Evolutionary conservation across 2,113 vertebrate species (phyloP).

Genomic region (Barnardius zonarius): DNA sequence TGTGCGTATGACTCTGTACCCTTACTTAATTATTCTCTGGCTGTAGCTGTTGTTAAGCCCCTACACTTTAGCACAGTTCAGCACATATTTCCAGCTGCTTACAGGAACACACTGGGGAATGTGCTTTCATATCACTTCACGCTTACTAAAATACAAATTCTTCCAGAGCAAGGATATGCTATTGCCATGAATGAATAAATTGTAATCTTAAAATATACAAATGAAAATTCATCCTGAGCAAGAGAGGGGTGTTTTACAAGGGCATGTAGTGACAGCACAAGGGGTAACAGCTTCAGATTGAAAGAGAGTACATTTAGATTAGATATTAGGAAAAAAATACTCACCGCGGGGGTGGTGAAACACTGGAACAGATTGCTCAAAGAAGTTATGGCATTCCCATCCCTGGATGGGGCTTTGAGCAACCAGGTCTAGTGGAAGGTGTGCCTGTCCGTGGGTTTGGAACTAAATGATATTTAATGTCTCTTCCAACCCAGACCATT

Average conservation of each 20-base stretch:
- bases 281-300: not conserved
- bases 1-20: not conserved
- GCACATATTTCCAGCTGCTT: conserved; percentile 15
- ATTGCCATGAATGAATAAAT: not conserved
- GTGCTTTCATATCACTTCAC: not conserved
- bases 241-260: not conserved
- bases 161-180: not conserved
- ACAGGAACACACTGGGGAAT: not conserved
- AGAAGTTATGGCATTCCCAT: not conserved
- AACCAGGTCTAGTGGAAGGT: not conserved
- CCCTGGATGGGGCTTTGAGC: not conserved
- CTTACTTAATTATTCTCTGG: conserved; percentile 34
- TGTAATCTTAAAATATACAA: not conserved
- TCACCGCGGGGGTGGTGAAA: not conserved
- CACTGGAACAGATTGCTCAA: not conserved
- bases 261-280: not conserved
- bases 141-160: conserved; percentile 26
- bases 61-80: conserved; percentile 21
- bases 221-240: not conserved
- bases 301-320: not conserved
- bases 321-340: not conserved
- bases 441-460: not conserved
- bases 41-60: conserved; percentile 1
- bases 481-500: not conserved
- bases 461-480: not conserved